These are phyloP conservation scores for Oeneis ivallda DNA, from an alignment of 2,888 invertebrate genomes.

Conservation along the genomic window DNA sequence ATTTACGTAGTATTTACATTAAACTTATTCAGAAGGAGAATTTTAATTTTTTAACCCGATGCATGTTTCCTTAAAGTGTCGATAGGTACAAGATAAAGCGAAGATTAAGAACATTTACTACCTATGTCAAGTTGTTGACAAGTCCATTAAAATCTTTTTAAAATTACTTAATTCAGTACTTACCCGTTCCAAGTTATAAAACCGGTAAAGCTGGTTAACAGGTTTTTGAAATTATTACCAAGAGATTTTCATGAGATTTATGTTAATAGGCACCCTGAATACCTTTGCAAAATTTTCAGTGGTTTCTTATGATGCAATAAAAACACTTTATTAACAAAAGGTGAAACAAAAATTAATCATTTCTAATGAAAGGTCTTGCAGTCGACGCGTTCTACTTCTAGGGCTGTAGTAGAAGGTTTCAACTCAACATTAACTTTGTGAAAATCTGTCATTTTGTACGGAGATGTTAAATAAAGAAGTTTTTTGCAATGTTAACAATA, in stretches of 20 bases:
- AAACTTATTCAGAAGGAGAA: neutral
- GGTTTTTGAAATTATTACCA: neutral
- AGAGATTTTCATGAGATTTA: neutral
- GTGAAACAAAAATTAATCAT: too few species aligned
- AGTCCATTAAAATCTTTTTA: constrained; percentile 1
- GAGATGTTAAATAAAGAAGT: too few species aligned
- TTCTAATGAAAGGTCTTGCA: too few species aligned
- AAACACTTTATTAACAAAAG: too few species aligned
- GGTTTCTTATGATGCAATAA: neutral
- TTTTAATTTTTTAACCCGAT: neutral
- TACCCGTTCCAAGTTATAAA: constrained; percentile 1
- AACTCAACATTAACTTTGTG: too few species aligned
- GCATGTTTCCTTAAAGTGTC: neutral
- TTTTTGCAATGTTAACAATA: too few species aligned
- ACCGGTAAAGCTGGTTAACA: neutral
- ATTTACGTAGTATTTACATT: neutral
- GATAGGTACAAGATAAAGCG: neutral
- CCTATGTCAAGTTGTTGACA: neutral
- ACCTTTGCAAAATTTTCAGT: neutral
- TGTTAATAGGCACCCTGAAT: neutral
- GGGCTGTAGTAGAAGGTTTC: too few species aligned
- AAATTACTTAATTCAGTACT: neutral
- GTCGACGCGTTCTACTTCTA: too few species aligned
- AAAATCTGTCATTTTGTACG: too few species aligned
- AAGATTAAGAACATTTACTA: neutral